Conservation (phyloP, 2,888 invertebrate species). For the Copidosoma aretas region DNA sequence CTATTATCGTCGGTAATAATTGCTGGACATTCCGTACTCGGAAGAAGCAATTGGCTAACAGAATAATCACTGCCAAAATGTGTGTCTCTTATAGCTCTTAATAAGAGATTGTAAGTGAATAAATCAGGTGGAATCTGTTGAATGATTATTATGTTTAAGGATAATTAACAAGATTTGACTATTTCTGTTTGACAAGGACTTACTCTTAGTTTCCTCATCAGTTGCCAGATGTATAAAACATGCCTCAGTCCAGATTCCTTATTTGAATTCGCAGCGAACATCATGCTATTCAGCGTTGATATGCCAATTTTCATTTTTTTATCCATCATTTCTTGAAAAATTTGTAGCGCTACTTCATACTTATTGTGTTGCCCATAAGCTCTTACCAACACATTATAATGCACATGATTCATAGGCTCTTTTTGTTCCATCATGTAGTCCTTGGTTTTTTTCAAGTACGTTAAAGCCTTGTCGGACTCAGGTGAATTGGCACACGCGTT, state of each 20-base stretch:
- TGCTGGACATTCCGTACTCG: conserved; percentile 10
- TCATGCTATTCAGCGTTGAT: conserved; percentile 78
- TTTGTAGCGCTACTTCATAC: conserved; percentile 75
- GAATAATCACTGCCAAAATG: conserved; percentile 70
- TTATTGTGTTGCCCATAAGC: conserved; percentile 87
- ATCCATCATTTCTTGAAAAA: conserved; percentile 84
- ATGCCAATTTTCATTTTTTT: conserved; percentile 69
- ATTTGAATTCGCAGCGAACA: conserved; percentile 85
- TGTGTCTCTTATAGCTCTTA: conserved; percentile 83
- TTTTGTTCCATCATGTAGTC: conserved; percentile 66
- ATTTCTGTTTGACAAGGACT: conserved; percentile 42
- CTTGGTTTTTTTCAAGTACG: conserved; percentile 28
- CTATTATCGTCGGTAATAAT: conserved; percentile 55
- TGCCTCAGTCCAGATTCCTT: conserved; percentile 81
- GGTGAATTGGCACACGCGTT: conserved; percentile 88
- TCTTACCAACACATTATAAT: conserved; percentile 90
- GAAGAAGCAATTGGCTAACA: conserved; percentile 45
- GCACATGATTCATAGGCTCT: conserved; percentile 74
- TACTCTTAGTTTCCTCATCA: conserved; percentile 73
- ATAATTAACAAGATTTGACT: not conserved
- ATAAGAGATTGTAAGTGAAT: conserved; percentile 80
- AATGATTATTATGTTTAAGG: not conserved
- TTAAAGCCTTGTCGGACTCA: conserved; percentile 70
- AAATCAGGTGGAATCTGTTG: conserved; percentile 66
- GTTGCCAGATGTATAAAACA: conserved; percentile 85